Base-by-base conservation (phyloP, 2,797 vertebrate genomes). In the Sebastes oblongus region DNA sequence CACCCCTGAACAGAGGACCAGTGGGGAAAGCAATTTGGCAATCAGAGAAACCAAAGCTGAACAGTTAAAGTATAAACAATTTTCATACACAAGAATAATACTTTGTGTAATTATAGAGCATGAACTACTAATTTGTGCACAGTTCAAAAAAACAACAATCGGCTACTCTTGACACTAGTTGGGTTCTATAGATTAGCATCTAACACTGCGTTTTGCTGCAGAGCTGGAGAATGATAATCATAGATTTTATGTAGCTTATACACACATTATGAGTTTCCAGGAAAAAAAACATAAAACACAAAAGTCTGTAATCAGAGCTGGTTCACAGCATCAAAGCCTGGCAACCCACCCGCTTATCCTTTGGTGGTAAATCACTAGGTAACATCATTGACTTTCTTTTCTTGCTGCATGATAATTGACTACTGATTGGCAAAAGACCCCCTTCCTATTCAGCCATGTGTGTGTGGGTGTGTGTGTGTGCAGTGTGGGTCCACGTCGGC, bases 241-340 rank as follows among this genome's bases (percentile, higher is more conserved):
- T 29, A 24, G 6, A 32, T 32, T 25, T 32, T 0, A 59, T n/a
- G 20, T 14, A 39, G 4, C 18, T 10, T 62, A 18, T 16, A 30
- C 9, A 46, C 24, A n/a, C 27, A 62, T 13, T 42, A 11, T 55
- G 11, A 22, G 59, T 64, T 12, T 16, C 10, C 6, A 50, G 24
- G 29, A 25, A 30, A 29, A 46, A 50, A 46, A 59, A 3, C 4
- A 16, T 4, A 32, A n/a, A n/a, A n/a, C n/a, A n/a, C n/a, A 27
- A 29, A 72, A 39, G 50, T 66, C 50, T 56, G 58, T 66, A 82
- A 75, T 79, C 50, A 69, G n/a, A 75, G 64, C 32, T 66, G 65
- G 59, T 73, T 50, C 42, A 55, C 58, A 56, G 39, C 65, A 72
- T 89, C 74, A 82, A 78, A 84, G 72, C 59, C 62, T 66, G 72